Percentiles rank a stretch among this genome's conserved stretches.
These are phyloP conservation scores for Antheraea yamamai DNA, from an alignment of 2,888 invertebrate species.

Conservation along the genomic window DNA sequence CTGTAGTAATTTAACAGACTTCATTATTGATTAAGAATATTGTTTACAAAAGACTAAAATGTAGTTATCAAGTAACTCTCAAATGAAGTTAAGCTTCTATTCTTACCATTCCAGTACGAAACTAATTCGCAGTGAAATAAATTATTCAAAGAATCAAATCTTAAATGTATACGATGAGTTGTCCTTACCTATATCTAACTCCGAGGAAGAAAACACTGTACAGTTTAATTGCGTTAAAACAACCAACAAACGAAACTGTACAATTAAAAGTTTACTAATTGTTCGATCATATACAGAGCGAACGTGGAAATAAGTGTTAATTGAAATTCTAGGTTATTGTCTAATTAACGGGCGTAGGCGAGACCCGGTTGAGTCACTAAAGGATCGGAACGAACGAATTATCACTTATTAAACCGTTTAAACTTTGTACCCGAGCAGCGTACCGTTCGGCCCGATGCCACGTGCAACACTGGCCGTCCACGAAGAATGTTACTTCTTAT, in stretches of 20 bases:
- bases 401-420: conserved; percentile 46
- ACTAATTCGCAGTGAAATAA: neutral
- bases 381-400: conserved; percentile 57
- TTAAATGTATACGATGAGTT: neutral
- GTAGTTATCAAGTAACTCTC: too few relatives aligned
- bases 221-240: conserved; percentile 3
- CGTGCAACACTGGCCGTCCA: conserved; percentile 59
- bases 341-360: conserved; percentile 69
- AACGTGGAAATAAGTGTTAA: conserved; percentile 56
- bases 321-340: conserved; percentile 67
- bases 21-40: too few relatives aligned
- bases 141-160: too few relatives aligned
- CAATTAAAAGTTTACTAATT: conserved; percentile 21
- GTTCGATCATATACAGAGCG: conserved; percentile 21
- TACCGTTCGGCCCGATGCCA: conserved; percentile 48
- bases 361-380: conserved; percentile 60
- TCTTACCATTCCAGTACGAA: neutral
- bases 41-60: too few relatives aligned
- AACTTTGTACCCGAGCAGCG: conserved; percentile 38
- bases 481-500: conserved; percentile 61
- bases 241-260: conserved; percentile 5
- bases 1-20: too few relatives aligned
- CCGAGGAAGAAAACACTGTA: neutral
- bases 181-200: neutral
- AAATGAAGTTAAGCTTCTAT: too few relatives aligned